Base-by-base conservation (phyloP, 2,113 vertebrate genomes). In the Brachirus orientalis region DNA sequence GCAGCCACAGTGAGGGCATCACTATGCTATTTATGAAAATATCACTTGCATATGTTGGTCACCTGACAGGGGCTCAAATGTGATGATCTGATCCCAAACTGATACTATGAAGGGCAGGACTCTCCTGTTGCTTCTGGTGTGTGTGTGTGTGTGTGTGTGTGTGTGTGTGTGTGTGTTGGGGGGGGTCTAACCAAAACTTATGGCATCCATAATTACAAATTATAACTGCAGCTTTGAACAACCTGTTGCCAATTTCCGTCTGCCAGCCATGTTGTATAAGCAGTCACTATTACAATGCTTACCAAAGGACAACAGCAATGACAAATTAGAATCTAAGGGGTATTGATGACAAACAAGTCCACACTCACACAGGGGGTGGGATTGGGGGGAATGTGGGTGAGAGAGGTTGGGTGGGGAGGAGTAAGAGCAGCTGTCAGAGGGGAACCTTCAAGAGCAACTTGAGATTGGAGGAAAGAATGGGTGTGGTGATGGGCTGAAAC, bases 91-190 rank as follows among this genome's bases (percentile, higher is more conserved):
- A 87, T 64, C 35, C 50, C 13, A 22, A 48, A 75, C 68, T 74
- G 69, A 76, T 72, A 59, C 56, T 63, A 58, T 79, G 51, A 89
- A 89, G 84, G 88, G 75, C 86, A 87, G 54, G 35, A n/a, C 16
- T 84, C 82, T 86, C 73, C 53, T 80, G 75, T 90, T 89, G 66
- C 86, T n/a, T n/a, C n/a, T n/a, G n/a, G n/a, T n/a, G n/a, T n/a
- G n/a, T n/a, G n/a, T n/a, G n/a, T n/a, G n/a, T n/a, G n/a, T n/a
- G n/a, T n/a, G n/a, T n/a, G n/a, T n/a, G n/a, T n/a, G n/a, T n/a
- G n/a, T n/a, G n/a, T n/a, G n/a, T n/a, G n/a, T n/a, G n/a, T n/a
- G n/a, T n/a, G 83, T 19, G 36, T 28, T 1, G 36, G 19, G 18
- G 51, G 17, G 28, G 11, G 9, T 28, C 3, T 2, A n/a, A n/a